Evolutionary conservation across 1,140 invertebrate genomes (phyloP).

Genomic region (Caenorhabditis tropicalis): DNA sequence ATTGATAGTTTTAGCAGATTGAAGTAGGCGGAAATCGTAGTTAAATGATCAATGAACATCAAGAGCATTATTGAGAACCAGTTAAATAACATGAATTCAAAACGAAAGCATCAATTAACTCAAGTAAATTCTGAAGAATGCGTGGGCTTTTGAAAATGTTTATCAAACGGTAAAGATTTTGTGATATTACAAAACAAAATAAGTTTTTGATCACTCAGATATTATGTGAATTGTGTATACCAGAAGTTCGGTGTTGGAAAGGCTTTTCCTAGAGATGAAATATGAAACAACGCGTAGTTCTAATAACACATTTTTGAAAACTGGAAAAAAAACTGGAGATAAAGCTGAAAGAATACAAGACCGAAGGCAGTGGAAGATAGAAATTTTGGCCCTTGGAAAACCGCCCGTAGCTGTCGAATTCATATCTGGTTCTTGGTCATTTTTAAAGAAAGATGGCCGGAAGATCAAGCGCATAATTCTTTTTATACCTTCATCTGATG

Average conservation of each 20-base stretch:
- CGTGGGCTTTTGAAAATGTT: not conserved
- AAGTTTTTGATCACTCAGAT: too few relatives aligned
- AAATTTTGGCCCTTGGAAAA: too few relatives aligned
- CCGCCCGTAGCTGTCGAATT: not conserved
- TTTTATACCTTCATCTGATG: not conserved
- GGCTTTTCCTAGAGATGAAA: too few relatives aligned
- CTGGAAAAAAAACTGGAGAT: not conserved
- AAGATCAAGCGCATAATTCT: not conserved
- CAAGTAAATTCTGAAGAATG: not conserved
- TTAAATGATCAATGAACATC: conserved; percentile 3
- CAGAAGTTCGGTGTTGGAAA: too few relatives aligned
- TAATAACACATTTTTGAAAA: too few relatives aligned
- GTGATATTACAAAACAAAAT: too few relatives aligned
- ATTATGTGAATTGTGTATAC: too few relatives aligned
- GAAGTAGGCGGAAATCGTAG: not conserved
- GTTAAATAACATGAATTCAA: not conserved
- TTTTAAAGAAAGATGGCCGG: conserved; percentile 7
- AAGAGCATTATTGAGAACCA: not conserved
- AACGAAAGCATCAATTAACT: not conserved
- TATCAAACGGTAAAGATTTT: not conserved
- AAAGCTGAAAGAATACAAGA: not conserved
- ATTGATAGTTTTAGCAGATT: not conserved
- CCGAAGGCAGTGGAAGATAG: too few relatives aligned
- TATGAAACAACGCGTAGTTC: too few relatives aligned
- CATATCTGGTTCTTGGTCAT: not conserved